These are phyloP conservation scores for Aquatica leii DNA, from an alignment of 2,888 invertebrate genomes.

Conservation along the genomic window DNA sequence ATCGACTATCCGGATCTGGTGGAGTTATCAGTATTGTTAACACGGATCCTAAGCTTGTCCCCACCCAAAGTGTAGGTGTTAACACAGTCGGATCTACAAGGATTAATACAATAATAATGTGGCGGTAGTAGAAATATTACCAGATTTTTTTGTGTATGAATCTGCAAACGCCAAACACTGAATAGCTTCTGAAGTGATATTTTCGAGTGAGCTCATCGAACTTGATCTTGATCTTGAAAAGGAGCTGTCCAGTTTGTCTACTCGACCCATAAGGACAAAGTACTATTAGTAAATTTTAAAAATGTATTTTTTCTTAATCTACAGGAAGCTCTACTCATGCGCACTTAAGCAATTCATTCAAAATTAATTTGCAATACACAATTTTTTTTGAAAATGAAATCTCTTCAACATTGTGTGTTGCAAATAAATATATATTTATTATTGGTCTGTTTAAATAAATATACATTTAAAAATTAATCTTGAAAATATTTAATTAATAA, in stretches of 20 bases:
- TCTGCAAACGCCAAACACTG: conserved; percentile 96
- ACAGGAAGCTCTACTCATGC: conserved; percentile 50
- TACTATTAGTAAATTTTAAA: conserved; percentile 45
- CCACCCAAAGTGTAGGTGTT: conserved; percentile 95
- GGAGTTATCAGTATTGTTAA: conserved; percentile 90
- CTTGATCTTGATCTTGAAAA: conserved; percentile 97
- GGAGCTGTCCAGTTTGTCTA: conserved; percentile 96
- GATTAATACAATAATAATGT: not conserved
- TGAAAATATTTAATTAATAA: no score
- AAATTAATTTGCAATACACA: conserved; percentile 24
- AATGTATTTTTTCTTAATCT: conserved; percentile 10
- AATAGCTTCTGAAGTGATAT: conserved; percentile 94
- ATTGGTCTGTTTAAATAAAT: conserved; percentile 32
- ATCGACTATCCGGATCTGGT: conserved; percentile 80
- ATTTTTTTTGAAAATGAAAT: not conserved
- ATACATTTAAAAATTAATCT: conserved; percentile 22
- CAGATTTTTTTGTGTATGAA: conserved; percentile 93
- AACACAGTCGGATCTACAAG: conserved; percentile 80
- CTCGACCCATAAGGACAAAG: conserved; percentile 70
- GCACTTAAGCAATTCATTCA: conserved; percentile 46
- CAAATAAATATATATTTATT: conserved; percentile 13
- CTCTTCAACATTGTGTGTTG: not conserved
- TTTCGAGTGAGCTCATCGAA: conserved; percentile 97
- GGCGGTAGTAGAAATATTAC: conserved; percentile 68
- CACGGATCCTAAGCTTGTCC: conserved; percentile 96